These are phyloP conservation scores for Zaprionus lineosus DNA, from an alignment of 2,888 invertebrate species.

Conservation along the genomic window DNA sequence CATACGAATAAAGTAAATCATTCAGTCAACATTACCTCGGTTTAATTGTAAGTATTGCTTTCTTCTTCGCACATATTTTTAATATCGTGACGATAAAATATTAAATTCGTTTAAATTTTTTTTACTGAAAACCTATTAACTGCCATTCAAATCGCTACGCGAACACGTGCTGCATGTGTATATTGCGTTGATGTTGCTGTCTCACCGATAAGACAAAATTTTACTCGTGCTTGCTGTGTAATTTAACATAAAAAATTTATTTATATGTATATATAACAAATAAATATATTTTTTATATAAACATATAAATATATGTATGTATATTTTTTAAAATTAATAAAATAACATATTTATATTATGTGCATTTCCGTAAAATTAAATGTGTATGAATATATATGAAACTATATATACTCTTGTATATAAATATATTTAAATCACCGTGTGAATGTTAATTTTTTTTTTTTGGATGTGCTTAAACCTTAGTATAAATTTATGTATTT, in stretches of 20 bases:
- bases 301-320: conserved; percentile 27
- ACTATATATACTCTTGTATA: too few relatives aligned
- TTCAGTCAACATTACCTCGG: neutral
- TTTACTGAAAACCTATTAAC: too few relatives aligned
- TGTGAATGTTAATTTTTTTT: conserved; percentile 51
- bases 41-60: conserved; percentile 20
- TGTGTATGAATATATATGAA: too few relatives aligned
- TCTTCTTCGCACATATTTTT: neutral
- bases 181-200: conserved; percentile 62
- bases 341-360: too few relatives aligned
- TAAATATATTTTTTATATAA: conserved; percentile 4
- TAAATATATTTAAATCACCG: too few relatives aligned
- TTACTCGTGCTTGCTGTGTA: conserved; percentile 81
- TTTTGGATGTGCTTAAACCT: conserved; percentile 52
- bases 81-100: too few relatives aligned
- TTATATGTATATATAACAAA: conserved; percentile 9
- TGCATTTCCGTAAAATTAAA: too few relatives aligned
- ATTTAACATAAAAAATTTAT: conserved; percentile 58
- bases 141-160: conserved; percentile 46
- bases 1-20: neutral
- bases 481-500: too few relatives aligned
- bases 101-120: too few relatives aligned
- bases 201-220: conserved; percentile 70
- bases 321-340: conserved; percentile 40
- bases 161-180: conserved; percentile 53